phyloP scores from a whole-genome alignment of 2,888 invertebrate genomes.

The Conus canariensis region DNA sequence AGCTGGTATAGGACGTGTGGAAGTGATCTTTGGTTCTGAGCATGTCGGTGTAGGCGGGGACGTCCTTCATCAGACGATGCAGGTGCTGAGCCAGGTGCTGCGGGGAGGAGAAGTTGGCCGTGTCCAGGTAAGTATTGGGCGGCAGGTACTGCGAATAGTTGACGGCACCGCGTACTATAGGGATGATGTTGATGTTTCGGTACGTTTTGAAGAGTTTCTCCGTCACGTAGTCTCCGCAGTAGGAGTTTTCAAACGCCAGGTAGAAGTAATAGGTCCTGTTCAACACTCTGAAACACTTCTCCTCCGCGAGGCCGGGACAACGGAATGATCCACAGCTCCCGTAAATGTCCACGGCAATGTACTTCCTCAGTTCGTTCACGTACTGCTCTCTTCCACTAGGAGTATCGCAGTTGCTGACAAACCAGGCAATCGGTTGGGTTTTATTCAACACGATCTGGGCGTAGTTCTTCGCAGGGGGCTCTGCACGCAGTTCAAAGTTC shows the following conservation, averaged over 20 bases:
- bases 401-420: constrained; percentile 60
- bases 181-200: constrained; percentile 38
- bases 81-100: constrained; percentile 37
- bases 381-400: constrained; percentile 53
- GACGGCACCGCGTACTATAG: constrained; percentile 4
- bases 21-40: constrained; percentile 23
- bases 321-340: too few species aligned
- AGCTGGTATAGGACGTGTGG: not conserved
- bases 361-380: constrained; percentile 51
- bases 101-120: constrained; percentile 40
- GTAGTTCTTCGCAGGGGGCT: not conserved
- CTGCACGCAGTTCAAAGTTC: not conserved
- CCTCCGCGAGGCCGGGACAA: not conserved
- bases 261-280: constrained; percentile 50
- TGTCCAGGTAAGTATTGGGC: constrained; percentile 38
- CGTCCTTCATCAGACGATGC: constrained; percentile 17
- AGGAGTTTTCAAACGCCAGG: constrained; percentile 58
- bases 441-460: constrained; percentile 39
- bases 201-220: constrained; percentile 54
- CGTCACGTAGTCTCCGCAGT: constrained; percentile 57
- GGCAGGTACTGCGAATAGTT: constrained; percentile 42
- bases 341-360: constrained; percentile 55
- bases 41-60: not conserved
- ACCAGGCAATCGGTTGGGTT: constrained; percentile 57
- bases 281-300: not conserved